A percentile compares a stretch with the other conserved stretches of the same genome.
phyloP scores from a whole-genome alignment of 2,113 vertebrate species.

The Delphinapterus leucas region DNA sequence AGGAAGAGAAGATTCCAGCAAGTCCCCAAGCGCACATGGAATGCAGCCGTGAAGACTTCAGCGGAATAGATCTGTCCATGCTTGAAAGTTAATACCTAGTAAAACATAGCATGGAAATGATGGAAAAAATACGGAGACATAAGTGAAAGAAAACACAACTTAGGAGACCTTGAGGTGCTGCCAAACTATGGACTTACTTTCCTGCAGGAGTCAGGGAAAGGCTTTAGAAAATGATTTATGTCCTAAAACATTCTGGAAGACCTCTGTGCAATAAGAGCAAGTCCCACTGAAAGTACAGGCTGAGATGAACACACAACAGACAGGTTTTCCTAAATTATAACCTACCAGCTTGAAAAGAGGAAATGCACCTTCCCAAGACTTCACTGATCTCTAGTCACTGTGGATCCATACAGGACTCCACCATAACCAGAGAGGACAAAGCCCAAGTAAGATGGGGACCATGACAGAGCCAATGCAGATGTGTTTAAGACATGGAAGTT shows the following conservation, averaged over 20 bases:
- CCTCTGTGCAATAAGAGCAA: not conserved
- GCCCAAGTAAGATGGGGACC: accelerated
- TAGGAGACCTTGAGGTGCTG: not conserved
- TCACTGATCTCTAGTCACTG: not conserved
- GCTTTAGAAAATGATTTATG: not conserved
- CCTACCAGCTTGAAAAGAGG: not conserved
- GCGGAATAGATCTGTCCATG: not conserved
- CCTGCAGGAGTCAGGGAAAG: not conserved
- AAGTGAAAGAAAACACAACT: not conserved
- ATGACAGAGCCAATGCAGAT: accelerated
- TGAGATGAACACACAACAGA: not conserved
- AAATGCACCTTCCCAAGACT: not conserved
- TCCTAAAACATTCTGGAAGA: not conserved
- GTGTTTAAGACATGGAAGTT: not conserved
- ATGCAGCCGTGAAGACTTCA: not conserved
- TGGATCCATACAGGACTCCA: not conserved
- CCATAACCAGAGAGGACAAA: not conserved
- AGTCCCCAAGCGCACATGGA: too few relatives aligned
- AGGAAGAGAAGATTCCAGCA: not conserved
- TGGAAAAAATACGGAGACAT: not conserved
- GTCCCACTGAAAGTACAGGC: not conserved
- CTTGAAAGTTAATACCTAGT: not conserved
- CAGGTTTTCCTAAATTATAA: not conserved
- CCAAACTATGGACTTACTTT: not conserved
- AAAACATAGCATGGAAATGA: not conserved